Evolutionary conservation across 2,113 vertebrate genomes (phyloP), one percentile per base, ranked within the genome.

Genomic region (Talpa occidentalis): DNA sequence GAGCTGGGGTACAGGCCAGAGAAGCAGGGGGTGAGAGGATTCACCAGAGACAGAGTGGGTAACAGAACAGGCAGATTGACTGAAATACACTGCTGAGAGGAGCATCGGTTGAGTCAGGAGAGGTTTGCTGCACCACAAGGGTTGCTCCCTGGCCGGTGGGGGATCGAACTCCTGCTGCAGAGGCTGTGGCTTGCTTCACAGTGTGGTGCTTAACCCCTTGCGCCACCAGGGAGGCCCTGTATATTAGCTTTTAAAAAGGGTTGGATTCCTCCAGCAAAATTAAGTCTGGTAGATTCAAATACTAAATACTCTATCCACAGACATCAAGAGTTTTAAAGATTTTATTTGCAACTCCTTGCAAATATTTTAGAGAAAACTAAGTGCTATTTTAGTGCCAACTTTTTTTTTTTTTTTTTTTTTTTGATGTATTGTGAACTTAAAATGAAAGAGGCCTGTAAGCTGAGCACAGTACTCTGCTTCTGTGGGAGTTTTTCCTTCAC

Each of bases 331-430:
- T 70, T 82, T 69, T 62, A 80, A 62, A 15, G 82, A 42, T 16
- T 62, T 82, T 90, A 28, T 66, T 47, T 30, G 49, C 3, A 91
- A 12, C 24, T 47, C 69, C 28, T 64, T 11, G 16, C 30, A 90
- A 91, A 32, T 24, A 62, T 90, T 54, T 80, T 37, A 81, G 67
- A 92, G 42, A 72, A 84, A 73, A 91, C 10, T 42, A 84, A 60
- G 76, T 49, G 37, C 10, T 24, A 78, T 28, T 77, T 81, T 42
- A 81, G 78, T n/a, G 52, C 30, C 35, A 76, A 35, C 4, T 30
- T 26, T 44, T 22, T 72, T 70, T 70, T 21, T n/a, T 30, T 26
- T 44, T 22, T 72, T 70, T 70, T 47, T 88, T 22, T 76, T 52
- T 95, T 87, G 84, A 64, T n/a, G 40, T 35, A 54, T 30, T 42